These are phyloP conservation scores for Mormyrus iriodes DNA, from an alignment of 2,113 vertebrate species.

Conservation along the genomic window DNA sequence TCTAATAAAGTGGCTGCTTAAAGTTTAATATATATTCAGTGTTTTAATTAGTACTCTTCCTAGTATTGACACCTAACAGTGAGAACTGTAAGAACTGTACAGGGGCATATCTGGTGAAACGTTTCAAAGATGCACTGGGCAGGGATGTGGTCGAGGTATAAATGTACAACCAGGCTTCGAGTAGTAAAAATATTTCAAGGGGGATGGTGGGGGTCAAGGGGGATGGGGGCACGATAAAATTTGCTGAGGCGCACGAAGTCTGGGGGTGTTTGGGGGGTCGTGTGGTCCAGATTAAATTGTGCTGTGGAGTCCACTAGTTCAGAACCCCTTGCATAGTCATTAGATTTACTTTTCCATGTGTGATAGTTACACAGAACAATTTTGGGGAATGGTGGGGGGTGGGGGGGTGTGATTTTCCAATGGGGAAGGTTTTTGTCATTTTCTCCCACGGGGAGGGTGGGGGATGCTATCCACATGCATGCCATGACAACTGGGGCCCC, in stretches of 20 bases:
- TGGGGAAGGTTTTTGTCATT: neutral
- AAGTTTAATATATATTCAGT: neutral
- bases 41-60: neutral
- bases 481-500: neutral
- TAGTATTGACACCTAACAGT: neutral
- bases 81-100: neutral
- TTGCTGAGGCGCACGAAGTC: too few species aligned
- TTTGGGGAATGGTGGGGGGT: neutral
- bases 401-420: neutral
- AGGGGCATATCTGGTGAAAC: neutral
- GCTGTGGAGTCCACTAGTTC: neutral
- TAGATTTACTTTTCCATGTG: neutral
- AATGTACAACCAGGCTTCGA: slow-evolving; percentile 1
- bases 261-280: too few species aligned
- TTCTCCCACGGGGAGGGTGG: neutral
- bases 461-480: neutral
- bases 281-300: neutral
- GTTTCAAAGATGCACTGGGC: neutral
- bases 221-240: too few species aligned
- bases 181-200: neutral
- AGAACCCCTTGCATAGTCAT: neutral
- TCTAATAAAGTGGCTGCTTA: neutral
- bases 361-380: neutral
- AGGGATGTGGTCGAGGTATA: neutral
- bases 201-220: neutral